Conservation (phyloP, 2,797 vertebrate genomes). For the Limnodromus scolopaceus region DNA sequence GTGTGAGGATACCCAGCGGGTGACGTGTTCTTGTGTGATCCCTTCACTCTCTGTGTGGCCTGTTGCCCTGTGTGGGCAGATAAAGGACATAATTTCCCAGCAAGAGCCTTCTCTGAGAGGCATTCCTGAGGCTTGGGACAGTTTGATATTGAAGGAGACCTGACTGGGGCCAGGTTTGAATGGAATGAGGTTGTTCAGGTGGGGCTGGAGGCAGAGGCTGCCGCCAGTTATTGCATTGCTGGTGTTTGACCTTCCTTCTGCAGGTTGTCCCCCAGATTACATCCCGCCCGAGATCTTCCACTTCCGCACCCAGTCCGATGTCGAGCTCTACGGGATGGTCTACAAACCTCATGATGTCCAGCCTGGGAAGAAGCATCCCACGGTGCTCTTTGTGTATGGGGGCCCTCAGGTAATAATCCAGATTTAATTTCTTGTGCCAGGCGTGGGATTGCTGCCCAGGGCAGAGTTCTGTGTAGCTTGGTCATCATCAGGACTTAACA, state of each 20-base stretch:
- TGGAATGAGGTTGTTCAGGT: neutral
- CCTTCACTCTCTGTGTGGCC: neutral
- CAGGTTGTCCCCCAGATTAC: constrained; percentile 95
- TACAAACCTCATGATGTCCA: constrained; percentile 94
- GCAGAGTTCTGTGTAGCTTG: neutral
- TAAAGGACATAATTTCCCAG: neutral
- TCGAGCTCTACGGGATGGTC: constrained; percentile 95
- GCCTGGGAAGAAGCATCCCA: constrained; percentile 93
- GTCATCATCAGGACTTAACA: accelerated
- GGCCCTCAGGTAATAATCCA: constrained; percentile 89
- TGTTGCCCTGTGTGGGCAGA: neutral
- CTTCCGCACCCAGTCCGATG: constrained; percentile 89
- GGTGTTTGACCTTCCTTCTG: neutral
- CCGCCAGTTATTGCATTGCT: neutral
- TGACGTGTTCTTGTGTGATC: neutral
- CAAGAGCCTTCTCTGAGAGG: neutral
- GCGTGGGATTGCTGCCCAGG: neutral
- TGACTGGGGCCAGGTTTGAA: neutral
- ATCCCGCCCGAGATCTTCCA: constrained; percentile 94
- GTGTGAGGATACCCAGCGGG: neutral
- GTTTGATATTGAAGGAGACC: neutral
- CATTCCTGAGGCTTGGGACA: neutral
- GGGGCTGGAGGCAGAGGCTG: neutral
- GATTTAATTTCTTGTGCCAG: neutral
- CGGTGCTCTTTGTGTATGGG: constrained; percentile 94